Percentiles rank a stretch among this genome's conserved stretches.
These are phyloP conservation scores for Automeris io DNA, from an alignment of 2,888 invertebrate species.

Conservation along the genomic window DNA sequence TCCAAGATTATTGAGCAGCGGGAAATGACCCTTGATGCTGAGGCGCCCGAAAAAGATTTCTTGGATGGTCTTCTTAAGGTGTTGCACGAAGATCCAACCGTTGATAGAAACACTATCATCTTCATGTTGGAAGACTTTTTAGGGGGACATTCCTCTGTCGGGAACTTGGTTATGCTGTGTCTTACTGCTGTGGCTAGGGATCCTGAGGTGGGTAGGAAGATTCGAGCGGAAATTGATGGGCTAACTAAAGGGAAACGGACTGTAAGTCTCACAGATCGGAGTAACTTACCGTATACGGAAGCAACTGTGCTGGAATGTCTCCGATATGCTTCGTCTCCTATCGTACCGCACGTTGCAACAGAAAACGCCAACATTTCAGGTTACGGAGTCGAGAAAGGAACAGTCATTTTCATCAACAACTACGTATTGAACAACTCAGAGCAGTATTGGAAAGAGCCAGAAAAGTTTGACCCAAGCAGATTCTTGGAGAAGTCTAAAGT, in stretches of 20 bases:
- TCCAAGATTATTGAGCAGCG: slow-evolving; percentile 81
- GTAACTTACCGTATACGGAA: slow-evolving; percentile 86
- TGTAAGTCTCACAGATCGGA: slow-evolving; percentile 81
- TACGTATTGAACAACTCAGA: slow-evolving; percentile 86
- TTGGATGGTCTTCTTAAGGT: slow-evolving; percentile 87
- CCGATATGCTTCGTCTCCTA: slow-evolving; percentile 89
- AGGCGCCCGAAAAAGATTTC: slow-evolving; percentile 83
- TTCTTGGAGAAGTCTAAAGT: slow-evolving; percentile 78
- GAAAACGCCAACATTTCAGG: slow-evolving; percentile 84
- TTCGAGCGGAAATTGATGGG: slow-evolving; percentile 82
- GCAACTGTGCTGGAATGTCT: slow-evolving; percentile 89
- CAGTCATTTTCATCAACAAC: slow-evolving; percentile 90
- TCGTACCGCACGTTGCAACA: slow-evolving; percentile 92
- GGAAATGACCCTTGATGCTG: slow-evolving; percentile 72
- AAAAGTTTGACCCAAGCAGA: slow-evolving; percentile 84
- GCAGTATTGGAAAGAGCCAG: slow-evolving; percentile 84
- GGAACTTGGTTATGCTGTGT: slow-evolving; percentile 88
- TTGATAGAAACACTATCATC: slow-evolving; percentile 87
- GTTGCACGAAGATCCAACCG: slow-evolving; percentile 78
- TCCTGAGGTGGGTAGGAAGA: slow-evolving; percentile 79
- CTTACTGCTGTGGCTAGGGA: slow-evolving; percentile 82
- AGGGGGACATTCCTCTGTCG: slow-evolving; percentile 92
- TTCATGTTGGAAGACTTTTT: slow-evolving; percentile 91
- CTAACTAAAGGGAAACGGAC: slow-evolving; percentile 74
- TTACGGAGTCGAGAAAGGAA: slow-evolving; percentile 84